Conservation (phyloP, 2,888 invertebrate species). For the Acanthacorydalis orientalis region DNA sequence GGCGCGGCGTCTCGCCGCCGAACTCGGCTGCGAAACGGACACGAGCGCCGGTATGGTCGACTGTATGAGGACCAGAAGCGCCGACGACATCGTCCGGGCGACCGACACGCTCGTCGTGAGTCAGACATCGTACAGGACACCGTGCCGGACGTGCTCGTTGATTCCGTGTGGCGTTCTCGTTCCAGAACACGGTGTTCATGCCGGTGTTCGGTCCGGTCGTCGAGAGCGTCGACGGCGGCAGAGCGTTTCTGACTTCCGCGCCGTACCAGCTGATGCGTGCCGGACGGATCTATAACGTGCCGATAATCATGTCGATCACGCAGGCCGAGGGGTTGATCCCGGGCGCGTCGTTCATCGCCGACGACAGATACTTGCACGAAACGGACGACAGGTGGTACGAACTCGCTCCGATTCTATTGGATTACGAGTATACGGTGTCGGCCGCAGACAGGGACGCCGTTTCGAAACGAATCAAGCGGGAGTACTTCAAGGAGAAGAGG, state of each 20-base stretch:
- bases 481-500: constrained; percentile 34
- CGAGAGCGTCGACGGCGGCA: constrained; percentile 20
- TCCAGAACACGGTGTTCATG: constrained; percentile 2
- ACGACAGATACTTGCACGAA: constrained; percentile 15
- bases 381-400: constrained; percentile 39
- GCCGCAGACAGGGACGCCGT: constrained; percentile 26
- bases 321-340: constrained; percentile 46
- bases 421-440: constrained; percentile 41
- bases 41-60: constrained; percentile 14
- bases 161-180: no score
- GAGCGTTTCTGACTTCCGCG: constrained; percentile 46
- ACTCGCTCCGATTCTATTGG: constrained; percentile 42
- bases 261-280: constrained; percentile 42
- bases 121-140: background rate
- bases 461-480: constrained; percentile 33
- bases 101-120: constrained; percentile 2
- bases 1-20: constrained; percentile 13
- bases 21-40: constrained; percentile 16
- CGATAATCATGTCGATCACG: constrained; percentile 50
- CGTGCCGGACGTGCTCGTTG: no score
- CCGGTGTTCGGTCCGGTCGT: background rate
- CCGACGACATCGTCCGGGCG: constrained; percentile 12
- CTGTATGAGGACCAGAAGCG: constrained; percentile 17
- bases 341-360: background rate
- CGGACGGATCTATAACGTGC: constrained; percentile 42